Evolutionary conservation across 1,140 invertebrate genomes (phyloP), one percentile per base, ranked within the genome.

Genomic region (Zophobas morio): DNA sequence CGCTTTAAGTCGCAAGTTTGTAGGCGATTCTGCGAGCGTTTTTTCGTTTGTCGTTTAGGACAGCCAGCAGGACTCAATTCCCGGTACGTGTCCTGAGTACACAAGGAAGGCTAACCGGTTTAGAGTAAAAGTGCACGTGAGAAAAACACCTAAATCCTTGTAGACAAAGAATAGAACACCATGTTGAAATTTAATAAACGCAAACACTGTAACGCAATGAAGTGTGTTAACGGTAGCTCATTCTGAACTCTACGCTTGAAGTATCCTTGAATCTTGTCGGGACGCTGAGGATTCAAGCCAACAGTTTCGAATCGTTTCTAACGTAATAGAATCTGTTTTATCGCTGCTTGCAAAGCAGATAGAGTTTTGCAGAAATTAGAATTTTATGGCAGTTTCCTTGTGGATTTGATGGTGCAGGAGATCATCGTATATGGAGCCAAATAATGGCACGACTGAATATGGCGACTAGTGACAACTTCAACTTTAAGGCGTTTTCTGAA

Each of bases 141-240:
- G 20, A 2, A 20, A 51, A 51, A 66, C 60, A 42, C 60, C 37
- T 42, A 66, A 66, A 66, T 66, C 60, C 39, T 66, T 34, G 57
- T 63, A 63, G 35, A 39, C 35, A 66, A 66, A 66, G 60, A 66
- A 66, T 66, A 39, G 39, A 42, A 66, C 42, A 33, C 39, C 37
- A 20, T 66, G 71, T 54, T 76, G 75, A 76, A 76, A 76, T 76
- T 76, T 76, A 76, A 76, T 76, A 76, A 76, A 70, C 57, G 60
- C 75, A 70, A 76, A 54, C 75, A 47, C 47, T 70, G 63, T 76
- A 76, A 76, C 60, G 75, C 75, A 76, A 76, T 76, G 75, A 70
- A 76, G 57, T 76, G 75, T 76, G 47, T 76, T 76, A 63, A 70
- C 60, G 60, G 51, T 70, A 33, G 56, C 63, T 76, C 66, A 76